Base-by-base conservation (phyloP, 2,888 invertebrate species). In the Drosophila parthenogenetica region DNA sequence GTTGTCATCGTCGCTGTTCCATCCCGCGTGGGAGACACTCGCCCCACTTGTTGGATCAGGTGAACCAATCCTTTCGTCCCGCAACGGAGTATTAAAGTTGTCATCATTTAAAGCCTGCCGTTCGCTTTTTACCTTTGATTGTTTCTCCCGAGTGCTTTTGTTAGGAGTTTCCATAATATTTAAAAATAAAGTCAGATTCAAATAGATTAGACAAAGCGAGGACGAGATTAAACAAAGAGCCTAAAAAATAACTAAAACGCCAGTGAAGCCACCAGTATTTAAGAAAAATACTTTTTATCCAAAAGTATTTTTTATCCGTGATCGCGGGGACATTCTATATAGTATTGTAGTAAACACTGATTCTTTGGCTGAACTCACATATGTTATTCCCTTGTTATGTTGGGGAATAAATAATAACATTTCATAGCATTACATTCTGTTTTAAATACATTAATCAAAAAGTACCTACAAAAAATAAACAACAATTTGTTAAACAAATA, bases 41-140 rank as follows among this genome's bases (percentile, higher is more conserved):
- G 5, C 7, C 11, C 0, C 11, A 22, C 7, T 1, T 13, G 8
- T 29, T 29, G 13, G 25, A 3, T 35, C 53, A 7, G 32, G 7
- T 11, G 32, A 35, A 3, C 1, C 3, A 0, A 0, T 2, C 10
- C 3, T 5, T 2, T 55, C 51, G 0, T 51, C 55, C 3, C 62
- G 55, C 17, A 72, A 16, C 0, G 74, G 68, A 8, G 71, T 68
- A 11, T 37, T 22, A 7, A 68, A 55, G 7, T 61, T 5, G 0
- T 73, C 55, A n/a, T 1, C n/a, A 7, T 4, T 5, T n/a, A 8
- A 8, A 3, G 39, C 45, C 2, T 13, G 14, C 13, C 25, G 8
- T 10, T 71, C 54, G 3, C 1, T 13, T 43, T 51, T 69, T 11
- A 73, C 13, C 0, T 16, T 22, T 2, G 35, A 2, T 1, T 19